Conservation (phyloP, 2,888 invertebrate genomes). For the Rhingia rostrata region DNA sequence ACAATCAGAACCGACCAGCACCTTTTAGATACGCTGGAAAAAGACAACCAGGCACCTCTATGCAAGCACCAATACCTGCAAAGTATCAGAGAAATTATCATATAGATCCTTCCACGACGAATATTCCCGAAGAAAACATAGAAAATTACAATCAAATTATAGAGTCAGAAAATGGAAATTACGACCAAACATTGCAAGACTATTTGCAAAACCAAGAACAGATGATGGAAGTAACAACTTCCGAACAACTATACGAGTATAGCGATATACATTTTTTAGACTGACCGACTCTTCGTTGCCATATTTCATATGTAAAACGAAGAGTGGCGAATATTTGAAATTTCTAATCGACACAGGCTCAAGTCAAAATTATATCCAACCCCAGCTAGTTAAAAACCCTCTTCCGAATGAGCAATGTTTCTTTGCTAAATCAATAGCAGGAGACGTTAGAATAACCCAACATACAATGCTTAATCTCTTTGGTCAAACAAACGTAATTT, state of each 20-base stretch:
- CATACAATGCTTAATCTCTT: constrained; percentile 16
- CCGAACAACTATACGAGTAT: not conserved
- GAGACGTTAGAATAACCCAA: constrained; percentile 12
- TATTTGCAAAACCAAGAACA: constrained; percentile 2
- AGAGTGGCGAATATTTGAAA: constrained; percentile 5
- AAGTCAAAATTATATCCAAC: constrained; percentile 4
- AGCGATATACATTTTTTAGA: constrained; percentile 9
- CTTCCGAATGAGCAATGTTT: not conserved
- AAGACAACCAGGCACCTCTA: no score
- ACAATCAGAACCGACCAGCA: no score
- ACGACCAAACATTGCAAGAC: no score
- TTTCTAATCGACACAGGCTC: constrained; percentile 22
- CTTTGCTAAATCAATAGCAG: constrained; percentile 7
- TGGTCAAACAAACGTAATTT: not conserved
- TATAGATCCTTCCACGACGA: no score
- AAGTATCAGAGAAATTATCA: no score
- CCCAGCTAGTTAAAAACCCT: not conserved
- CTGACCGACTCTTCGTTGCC: no score
- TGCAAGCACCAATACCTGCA: no score
- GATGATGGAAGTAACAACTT: no score
- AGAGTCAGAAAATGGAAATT: no score
- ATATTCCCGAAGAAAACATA: no score
- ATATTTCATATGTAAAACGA: not conserved
- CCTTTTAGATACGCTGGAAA: no score
- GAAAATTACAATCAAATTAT: no score